phyloP scores from a whole-genome alignment of 2,888 invertebrate genomes.

The Napeogenes inachia region DNA sequence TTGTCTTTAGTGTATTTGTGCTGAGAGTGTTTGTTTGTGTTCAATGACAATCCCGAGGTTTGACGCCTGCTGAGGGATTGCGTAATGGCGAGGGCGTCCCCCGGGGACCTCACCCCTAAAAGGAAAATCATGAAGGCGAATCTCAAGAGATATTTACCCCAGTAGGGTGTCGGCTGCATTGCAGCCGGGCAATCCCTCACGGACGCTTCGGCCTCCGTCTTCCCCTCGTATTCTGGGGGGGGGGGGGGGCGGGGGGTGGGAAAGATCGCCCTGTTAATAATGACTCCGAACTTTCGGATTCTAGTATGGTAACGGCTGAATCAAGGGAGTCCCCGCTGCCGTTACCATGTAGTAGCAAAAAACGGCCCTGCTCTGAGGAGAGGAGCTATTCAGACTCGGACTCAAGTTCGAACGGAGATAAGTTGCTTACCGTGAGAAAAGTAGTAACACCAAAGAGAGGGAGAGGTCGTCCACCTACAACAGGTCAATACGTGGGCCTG shows the following conservation, averaged over 20 bases:
- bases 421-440: too few species aligned
- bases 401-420: too few species aligned
- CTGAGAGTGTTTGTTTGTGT: too few species aligned
- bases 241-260: too few species aligned
- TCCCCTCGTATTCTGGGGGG: conserved; percentile 13
- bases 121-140: conserved; percentile 8
- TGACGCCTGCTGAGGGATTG: too few species aligned
- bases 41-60: too few species aligned
- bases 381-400: too few species aligned
- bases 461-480: neutral
- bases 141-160: conserved; percentile 6
- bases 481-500: neutral
- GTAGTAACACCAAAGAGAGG: neutral
- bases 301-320: neutral
- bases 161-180: conserved; percentile 10
- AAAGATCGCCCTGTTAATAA: neutral
- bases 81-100: too few species aligned
- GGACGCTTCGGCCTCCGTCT: conserved; percentile 8
- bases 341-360: neutral
- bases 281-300: neutral
- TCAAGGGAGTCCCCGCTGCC: neutral
- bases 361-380: too few species aligned
- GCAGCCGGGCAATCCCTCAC: conserved; percentile 12
- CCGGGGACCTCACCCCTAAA: conserved; percentile 9
- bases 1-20: too few species aligned